Conservation (phyloP, 2,113 vertebrate species). For the Lasiurus cinereus region DNA sequence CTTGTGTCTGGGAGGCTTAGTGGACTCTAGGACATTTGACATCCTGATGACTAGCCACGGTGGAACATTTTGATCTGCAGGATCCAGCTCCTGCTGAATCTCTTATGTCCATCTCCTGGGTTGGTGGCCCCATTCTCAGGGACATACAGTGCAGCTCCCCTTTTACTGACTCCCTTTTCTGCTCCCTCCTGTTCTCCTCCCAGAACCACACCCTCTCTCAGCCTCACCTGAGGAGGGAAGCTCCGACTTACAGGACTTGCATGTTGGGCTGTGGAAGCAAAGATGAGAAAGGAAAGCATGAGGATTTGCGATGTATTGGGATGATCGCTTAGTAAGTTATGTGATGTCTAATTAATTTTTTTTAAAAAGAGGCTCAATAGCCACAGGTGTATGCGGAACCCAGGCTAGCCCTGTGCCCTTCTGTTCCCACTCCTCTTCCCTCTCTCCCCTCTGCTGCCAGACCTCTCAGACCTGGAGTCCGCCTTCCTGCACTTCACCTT, state of each 20-base stretch:
- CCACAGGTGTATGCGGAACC: background rate
- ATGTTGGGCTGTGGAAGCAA: slow-evolving; percentile 75
- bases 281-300: background rate
- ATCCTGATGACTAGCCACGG: background rate
- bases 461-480: slow-evolving; percentile 84
- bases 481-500: slow-evolving; percentile 84
- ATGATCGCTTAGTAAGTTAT: background rate
- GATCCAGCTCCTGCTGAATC: background rate
- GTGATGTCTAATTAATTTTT: background rate
- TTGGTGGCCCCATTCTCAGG: background rate
- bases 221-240: slow-evolving; percentile 83
- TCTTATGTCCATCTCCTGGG: rapidly evolving
- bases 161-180: background rate
- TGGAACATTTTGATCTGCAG: background rate
- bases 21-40: background rate
- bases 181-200: background rate
- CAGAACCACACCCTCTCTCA: background rate
- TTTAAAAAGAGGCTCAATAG: background rate
- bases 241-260: slow-evolving; percentile 83
- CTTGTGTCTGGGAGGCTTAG: background rate
- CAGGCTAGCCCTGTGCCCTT: background rate
- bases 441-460: background rate
- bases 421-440: background rate
- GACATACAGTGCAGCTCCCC: rapidly evolving
- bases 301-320: background rate